Conservation (phyloP, 2,113 vertebrate genomes). For the Anarhynchus alexandrinus region DNA sequence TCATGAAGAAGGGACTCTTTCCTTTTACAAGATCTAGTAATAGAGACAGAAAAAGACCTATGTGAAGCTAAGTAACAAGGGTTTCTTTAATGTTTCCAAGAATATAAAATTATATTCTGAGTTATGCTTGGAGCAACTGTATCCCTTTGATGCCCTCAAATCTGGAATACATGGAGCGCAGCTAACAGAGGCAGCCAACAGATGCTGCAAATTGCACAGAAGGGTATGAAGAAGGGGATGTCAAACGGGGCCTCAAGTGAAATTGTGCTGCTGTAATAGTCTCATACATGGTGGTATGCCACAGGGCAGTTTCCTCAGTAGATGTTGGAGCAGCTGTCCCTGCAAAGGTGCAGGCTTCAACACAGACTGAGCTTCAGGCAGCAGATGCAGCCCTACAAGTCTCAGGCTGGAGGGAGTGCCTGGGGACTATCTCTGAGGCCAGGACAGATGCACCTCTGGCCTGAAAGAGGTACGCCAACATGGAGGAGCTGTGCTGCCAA, state of each 20-base stretch:
- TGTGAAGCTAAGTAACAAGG: background rate
- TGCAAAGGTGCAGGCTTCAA: background rate
- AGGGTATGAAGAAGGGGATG: background rate
- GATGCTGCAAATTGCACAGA: background rate
- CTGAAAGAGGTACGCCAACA: rapidly evolving
- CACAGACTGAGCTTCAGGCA: background rate
- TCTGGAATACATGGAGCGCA: background rate
- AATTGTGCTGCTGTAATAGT: background rate
- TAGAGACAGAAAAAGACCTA: background rate
- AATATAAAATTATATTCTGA: background rate
- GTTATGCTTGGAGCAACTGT: background rate
- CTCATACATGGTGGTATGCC: background rate
- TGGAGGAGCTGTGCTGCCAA: rapidly evolving
- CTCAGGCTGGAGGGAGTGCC: background rate
- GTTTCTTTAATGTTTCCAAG: background rate
- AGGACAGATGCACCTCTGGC: background rate
- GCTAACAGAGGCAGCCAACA: background rate
- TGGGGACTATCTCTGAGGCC: background rate
- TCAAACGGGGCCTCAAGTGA: background rate
- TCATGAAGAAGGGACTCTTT: background rate
- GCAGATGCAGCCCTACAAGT: background rate
- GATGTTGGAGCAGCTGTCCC: background rate
- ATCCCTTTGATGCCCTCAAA: background rate
- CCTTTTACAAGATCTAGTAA: background rate
- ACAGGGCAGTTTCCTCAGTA: background rate